phyloP scores from a whole-genome alignment of 2,888 invertebrate species.

The Microplitis manilae region DNA sequence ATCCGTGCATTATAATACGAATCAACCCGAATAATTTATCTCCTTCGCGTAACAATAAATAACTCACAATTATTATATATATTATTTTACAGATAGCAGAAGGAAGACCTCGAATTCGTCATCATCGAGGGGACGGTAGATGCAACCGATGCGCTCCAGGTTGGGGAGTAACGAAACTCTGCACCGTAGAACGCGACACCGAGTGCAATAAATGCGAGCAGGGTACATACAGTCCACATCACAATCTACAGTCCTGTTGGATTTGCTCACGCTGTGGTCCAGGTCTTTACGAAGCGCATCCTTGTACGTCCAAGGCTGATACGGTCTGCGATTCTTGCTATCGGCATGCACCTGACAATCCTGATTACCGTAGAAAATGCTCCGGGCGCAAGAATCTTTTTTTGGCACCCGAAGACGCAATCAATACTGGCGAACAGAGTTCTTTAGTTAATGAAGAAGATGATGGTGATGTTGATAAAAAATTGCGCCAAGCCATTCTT shows the following conservation, averaged over 20 bases:
- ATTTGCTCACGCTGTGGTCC: constrained; percentile 71
- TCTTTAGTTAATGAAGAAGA: constrained; percentile 63
- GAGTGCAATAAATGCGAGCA: constrained; percentile 66
- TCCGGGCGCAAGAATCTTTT: constrained; percentile 58
- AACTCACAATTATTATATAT: not conserved
- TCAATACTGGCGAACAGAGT: constrained; percentile 65
- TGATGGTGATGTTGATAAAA: constrained; percentile 45
- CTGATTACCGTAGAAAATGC: constrained; percentile 62
- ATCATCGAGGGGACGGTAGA: constrained; percentile 63
- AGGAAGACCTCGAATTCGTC: constrained; percentile 64
- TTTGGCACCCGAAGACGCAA: constrained; percentile 67
- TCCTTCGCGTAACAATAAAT: not conserved
- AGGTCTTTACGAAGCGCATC: constrained; percentile 71
- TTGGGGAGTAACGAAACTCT: constrained; percentile 67
- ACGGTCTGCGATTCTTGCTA: constrained; percentile 71
- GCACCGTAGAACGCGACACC: constrained; percentile 66
- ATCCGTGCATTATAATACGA: constrained; percentile 18
- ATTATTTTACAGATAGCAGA: constrained; percentile 59
- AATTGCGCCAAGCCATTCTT: constrained; percentile 59
- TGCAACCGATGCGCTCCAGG: constrained; percentile 71
- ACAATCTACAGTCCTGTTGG: constrained; percentile 70
- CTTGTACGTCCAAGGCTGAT: constrained; percentile 66
- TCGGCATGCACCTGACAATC: constrained; percentile 61
- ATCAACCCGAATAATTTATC: not conserved
- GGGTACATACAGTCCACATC: constrained; percentile 70